Base-by-base conservation (phyloP, 2,888 invertebrate species). In the Tineola bisselliella region DNA sequence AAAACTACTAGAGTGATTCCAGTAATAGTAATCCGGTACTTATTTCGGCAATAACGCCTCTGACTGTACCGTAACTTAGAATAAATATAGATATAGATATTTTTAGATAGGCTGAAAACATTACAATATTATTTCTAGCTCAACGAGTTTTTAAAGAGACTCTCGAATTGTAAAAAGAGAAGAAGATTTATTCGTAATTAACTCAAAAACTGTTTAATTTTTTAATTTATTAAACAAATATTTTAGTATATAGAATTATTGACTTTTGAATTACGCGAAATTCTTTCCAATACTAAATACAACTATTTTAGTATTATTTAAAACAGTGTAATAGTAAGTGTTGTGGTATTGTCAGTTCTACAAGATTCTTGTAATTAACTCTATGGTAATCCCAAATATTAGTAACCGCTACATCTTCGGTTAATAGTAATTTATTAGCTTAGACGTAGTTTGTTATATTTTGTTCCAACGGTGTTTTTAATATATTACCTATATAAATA, bases 401-500 rank as follows among this genome's bases (percentile, higher is more conserved):
- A 58, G 58, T 58, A 58, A 64, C 63, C 66, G 63, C 68, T 74
- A 68, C 64, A 72, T 76, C 72, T 76, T 70, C 67, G 69, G 68
- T 68, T 76, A 74, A 76, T 74, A 72, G 73, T 68, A 75, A 76
- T 77, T 77, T 77, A 77, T 77, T 74, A 72, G 73, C 70, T 73
- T 71, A 66, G 65, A 67, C 66, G 69, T 65, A 31, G 63, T 64
- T 62, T 61, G 58, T 58, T 30, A 58, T 58, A 58, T 58, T 58
- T 58, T 58, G 58, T 58, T 33, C 58, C 8, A 30, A 58, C 17
- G 33, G 33, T 3, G 54, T 25, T 12, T 54, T 5, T 54, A 25
- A 54, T 25, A 54, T 54, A 19, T 54, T 17, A n/a, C n/a, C n/a
- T n/a, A 8, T 54, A 54, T 54, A 25, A 2, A 54, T 54, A 25